A percentile compares a stretch with the other conserved stretches of the same genome.
phyloP scores from a whole-genome alignment of 92 coral and sea anemone genomes.

The Palythoa caribaeorum region DNA sequence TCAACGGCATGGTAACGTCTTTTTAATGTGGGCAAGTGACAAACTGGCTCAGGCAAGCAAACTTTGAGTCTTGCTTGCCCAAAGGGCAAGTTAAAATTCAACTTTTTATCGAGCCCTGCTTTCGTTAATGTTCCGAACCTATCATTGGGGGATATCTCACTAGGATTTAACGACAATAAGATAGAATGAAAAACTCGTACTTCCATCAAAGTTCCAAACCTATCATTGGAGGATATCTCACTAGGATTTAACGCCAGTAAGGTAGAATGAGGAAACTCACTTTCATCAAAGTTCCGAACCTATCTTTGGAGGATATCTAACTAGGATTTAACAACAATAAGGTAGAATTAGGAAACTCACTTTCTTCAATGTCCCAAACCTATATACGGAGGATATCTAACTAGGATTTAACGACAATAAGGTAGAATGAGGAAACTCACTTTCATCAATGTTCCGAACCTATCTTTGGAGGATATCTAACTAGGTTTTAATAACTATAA shows the following conservation, averaged over 20 bases:
- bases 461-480: conserved; percentile 81
- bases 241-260: conserved; percentile 84
- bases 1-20: too few relatives aligned
- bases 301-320: conserved; percentile 69
- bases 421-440: conserved; percentile 50
- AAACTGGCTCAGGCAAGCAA: too few relatives aligned
- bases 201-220: conserved; percentile 75
- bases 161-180: conserved; percentile 90
- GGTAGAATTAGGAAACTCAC: conserved; percentile 58
- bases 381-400: background rate
- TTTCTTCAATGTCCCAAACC: conserved; percentile 23
- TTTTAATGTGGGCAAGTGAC: too few relatives aligned
- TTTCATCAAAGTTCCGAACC: conserved; percentile 49
- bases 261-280: conserved; percentile 50
- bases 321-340: conserved; percentile 88
- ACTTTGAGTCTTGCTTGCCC: too few relatives aligned
- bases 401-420: conserved; percentile 77
- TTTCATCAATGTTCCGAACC: conserved; percentile 66
- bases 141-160: conserved; percentile 77
- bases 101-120: too few relatives aligned
- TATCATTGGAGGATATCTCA: conserved; percentile 80
- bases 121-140: conserved; percentile 69
- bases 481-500: conserved; percentile 88
- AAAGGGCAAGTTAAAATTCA: too few relatives aligned
- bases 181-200: conserved; percentile 66